A percentile compares a stretch with the other conserved stretches of the same genome.
These are phyloP conservation scores for Diplodus puntazzo DNA, from an alignment of 2,797 vertebrate genomes.

Conservation along the genomic window DNA sequence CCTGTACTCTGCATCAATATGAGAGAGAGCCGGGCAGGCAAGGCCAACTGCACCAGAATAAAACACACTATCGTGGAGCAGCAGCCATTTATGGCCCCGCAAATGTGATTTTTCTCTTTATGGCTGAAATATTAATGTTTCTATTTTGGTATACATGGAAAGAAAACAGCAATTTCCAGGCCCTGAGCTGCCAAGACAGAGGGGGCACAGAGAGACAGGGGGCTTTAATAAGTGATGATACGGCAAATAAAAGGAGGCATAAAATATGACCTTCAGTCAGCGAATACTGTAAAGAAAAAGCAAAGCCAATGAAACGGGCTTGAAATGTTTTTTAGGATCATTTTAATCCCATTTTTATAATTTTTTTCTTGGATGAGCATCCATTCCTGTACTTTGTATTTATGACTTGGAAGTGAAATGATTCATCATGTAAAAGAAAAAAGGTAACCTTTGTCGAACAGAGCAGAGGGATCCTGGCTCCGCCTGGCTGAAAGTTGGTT, in stretches of 20 bases:
- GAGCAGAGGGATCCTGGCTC: not conserved
- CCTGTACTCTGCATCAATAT: conserved; percentile 68
- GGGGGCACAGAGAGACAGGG: not conserved
- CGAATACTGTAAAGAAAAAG: conserved; percentile 12
- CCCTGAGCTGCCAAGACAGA: conserved; percentile 45
- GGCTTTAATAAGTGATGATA: conserved; percentile 48
- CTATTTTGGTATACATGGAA: conserved; percentile 68
- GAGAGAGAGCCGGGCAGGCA: conserved; percentile 52
- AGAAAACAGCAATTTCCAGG: conserved; percentile 64
- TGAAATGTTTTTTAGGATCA: conserved; percentile 6
- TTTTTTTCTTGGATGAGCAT: not conserved
- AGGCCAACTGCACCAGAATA: conserved; percentile 66
- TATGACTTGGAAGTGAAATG: not conserved
- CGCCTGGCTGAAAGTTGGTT: not conserved
- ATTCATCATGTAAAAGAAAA: not conserved
- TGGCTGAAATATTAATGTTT: conserved; percentile 77
- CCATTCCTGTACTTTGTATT: not conserved
- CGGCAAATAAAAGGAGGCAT: conserved; percentile 41
- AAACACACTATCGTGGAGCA: conserved; percentile 59
- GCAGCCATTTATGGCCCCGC: conserved; percentile 66
- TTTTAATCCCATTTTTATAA: not conserved
- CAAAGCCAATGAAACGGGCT: not conserved
- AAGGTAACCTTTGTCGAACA: not conserved
- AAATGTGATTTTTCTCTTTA: conserved; percentile 75
- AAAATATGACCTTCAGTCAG: conserved; percentile 54